Evolutionary conservation across 2,113 vertebrate genomes (phyloP), one percentile per base, ranked within the genome.

Genomic region (Ancistrus triradiatus): DNA sequence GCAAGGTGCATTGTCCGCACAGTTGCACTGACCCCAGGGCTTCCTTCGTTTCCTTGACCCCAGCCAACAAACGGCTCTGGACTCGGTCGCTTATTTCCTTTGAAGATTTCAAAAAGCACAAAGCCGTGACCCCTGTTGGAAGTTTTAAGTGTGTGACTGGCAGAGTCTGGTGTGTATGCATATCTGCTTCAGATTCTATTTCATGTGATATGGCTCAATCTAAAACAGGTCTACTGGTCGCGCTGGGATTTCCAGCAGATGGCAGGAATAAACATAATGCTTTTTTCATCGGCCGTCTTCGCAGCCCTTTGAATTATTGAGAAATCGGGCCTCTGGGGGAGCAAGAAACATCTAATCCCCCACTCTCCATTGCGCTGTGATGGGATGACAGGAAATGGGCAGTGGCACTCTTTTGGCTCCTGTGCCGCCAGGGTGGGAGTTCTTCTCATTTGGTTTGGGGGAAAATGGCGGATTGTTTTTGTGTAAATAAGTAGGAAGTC

Each of bases 241-340:
- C 72, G 37, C 24, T 11, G 62, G 77, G 56, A 72, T 78, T 78
- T 75, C 74, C 65, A 78, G 77, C 83, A 85, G 83, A 85, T 86
- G 83, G 83, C 80, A 82, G 72, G 78, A 81, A 79, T 84, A 84
- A 85, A 80, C 70, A 58, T 81, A 81, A 83, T 83, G 79, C 77
- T 73, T 83, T 85, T 84, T 77, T 84, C 78, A 81, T 77, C 44
- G 59, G 80, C 66, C 75, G 72, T 72, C 66, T 77, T 43, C n/a
- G 78, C 72, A 69, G 66, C 38, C 60, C 58, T 81, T 80, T 82
- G 72, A 82, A 74, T 80, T 80, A 83, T 80, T 77, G 64, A 77
- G 73, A 80, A 71, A 74, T 73, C 27, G 66, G 66, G 44, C 14
- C 52, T 64, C 40, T 50, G n/a, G 44, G 43, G 55, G 47, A 40